phyloP scores from a whole-genome alignment of 2,797 vertebrate species.

The Microctenopoma lineatum region DNA sequence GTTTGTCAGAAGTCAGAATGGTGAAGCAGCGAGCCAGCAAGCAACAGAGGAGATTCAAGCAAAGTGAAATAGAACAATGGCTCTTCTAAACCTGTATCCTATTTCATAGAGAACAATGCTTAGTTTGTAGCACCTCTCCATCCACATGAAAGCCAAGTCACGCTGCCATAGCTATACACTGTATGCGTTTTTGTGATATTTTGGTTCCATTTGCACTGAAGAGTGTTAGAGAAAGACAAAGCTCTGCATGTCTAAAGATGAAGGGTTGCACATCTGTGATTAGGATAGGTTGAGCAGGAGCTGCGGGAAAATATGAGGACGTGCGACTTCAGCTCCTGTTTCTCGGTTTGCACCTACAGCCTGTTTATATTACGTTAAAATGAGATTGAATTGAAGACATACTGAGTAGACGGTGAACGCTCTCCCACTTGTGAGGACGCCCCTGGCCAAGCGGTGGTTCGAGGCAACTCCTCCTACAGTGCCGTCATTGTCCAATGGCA shows the following conservation, averaged over 20 bases:
- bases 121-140: conserved; percentile 77
- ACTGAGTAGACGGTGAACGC: conserved; percentile 7
- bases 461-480: conserved; percentile 37
- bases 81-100: conserved; percentile 68
- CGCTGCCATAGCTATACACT: conserved; percentile 62
- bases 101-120: conserved; percentile 80
- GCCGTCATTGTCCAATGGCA: conserved; percentile 53
- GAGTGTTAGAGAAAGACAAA: conserved; percentile 49
- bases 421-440: conserved; percentile 15
- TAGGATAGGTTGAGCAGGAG: conserved; percentile 17
- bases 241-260: conserved; percentile 20
- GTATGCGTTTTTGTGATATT: conserved; percentile 71
- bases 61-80: conserved; percentile 83
- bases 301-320: conserved; percentile 2
- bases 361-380: conserved; percentile 34
- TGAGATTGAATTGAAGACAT: conserved; percentile 19
- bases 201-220: conserved; percentile 71
- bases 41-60: conserved; percentile 73
- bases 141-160: conserved; percentile 72
- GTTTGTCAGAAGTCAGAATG: conserved; percentile 79
- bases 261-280: conserved; percentile 43
- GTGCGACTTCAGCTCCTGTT: conserved; percentile 7
- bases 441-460: conserved; percentile 40
- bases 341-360: conserved; percentile 9
- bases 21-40: conserved; percentile 65